Base-by-base conservation (phyloP, 1,140 invertebrate genomes). In the Neuroterus valhalla region DNA sequence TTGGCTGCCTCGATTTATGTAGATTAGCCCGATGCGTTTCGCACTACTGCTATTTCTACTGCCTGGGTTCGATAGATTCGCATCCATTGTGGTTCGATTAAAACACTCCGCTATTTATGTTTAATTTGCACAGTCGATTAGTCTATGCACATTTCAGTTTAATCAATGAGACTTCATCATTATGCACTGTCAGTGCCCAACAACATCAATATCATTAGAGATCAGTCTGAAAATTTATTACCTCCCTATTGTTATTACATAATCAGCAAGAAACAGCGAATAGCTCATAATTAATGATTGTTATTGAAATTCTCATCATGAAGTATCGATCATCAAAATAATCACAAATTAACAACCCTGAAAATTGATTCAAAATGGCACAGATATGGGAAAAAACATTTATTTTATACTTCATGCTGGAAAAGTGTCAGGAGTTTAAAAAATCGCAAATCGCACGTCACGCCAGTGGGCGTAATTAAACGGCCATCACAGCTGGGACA, bases 21-120 rank as follows among this genome's bases (percentile, higher is more conserved):
- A 86, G 85, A 87, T 85, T 84, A 81, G 80, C 82, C 84, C 85
- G 83, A 86, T 80, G 77, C 79, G 79, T 66, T 82, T 50, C 14
- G 55, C 23, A 75, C 72, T 75, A 76, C 76, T 75, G 72, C 55
- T 76, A 75, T 72, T 79, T 78, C 73, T 78, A 77, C 74, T 75
- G 74, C 70, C 68, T 78, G 73, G 78, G 48, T 76, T 70, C 75
- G 74, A 78, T 73, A 71, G 81, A 85, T 82, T 82, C 84, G 82
- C 82, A 82, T 84, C 81, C 71, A 79, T 80, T 82, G 81, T 84
- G 73, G 71, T 75, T n/a, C 70, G 79, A 66, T 73, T 78, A 81
- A 79, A 62, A 62, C 21, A 31, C 55, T 38, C 55, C 11, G 26
- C 55, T 62, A 62, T 62, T 62, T 62, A 62, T 62, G 55, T 62